Percentiles rank a stretch among this genome's conserved stretches.
phyloP scores from a whole-genome alignment of 2,113 vertebrate species.

The Dasypus novemcinctus region DNA sequence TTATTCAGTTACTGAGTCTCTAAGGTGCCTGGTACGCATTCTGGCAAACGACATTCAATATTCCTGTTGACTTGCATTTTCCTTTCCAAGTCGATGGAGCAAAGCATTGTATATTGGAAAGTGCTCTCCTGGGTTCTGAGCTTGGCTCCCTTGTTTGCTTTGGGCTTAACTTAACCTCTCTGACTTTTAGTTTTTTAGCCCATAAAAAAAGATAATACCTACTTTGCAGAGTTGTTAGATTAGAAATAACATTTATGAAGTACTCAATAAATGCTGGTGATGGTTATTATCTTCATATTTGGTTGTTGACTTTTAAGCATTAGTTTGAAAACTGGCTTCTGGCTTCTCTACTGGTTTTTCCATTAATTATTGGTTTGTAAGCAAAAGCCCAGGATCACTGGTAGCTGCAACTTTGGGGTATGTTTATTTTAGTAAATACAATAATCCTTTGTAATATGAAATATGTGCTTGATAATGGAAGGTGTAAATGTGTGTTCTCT shows the following conservation, averaged over 20 bases:
- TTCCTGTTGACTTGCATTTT: conserved; percentile 30
- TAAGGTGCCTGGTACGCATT: neutral
- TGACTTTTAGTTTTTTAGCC: neutral
- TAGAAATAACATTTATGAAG: neutral
- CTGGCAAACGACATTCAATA: neutral
- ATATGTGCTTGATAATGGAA: neutral
- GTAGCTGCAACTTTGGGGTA: neutral
- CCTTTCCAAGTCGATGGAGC: neutral
- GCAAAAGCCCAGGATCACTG: neutral
- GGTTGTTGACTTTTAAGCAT: conserved; percentile 23
- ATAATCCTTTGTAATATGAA: neutral
- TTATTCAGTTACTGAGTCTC: conserved; percentile 11
- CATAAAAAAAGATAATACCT: neutral
- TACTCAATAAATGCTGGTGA: neutral
- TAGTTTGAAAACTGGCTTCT: conserved; percentile 12
- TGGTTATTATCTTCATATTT: conserved; percentile 39
- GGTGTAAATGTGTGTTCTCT: neutral
- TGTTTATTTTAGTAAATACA: conserved; percentile 46
- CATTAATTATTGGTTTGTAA: neutral
- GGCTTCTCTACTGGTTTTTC: neutral
- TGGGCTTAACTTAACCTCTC: conserved; percentile 16
- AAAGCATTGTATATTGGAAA: neutral
- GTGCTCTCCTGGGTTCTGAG: neutral
- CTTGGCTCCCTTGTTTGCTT: neutral
- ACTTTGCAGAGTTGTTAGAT: neutral